phyloP scores from a whole-genome alignment of 2,113 vertebrate genomes.

The Bolborhynchus lineola region DNA sequence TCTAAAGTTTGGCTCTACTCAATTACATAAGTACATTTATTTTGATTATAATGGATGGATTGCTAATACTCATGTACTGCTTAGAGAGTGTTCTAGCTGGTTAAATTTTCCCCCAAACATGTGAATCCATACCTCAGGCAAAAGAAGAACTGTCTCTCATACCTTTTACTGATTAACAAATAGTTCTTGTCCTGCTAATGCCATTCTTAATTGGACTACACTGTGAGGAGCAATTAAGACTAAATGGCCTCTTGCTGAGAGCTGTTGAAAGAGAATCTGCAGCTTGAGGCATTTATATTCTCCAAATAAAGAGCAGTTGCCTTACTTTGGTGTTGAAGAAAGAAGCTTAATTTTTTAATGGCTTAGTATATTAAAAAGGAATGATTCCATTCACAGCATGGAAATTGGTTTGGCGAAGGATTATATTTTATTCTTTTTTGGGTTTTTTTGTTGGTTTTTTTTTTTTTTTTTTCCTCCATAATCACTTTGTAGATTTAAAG shows the following conservation, averaged over 20 bases:
- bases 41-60: slow-evolving; percentile 47
- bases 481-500: background rate
- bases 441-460: background rate
- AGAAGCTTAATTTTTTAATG: background rate
- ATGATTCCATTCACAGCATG: background rate
- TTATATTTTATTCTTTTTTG: background rate
- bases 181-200: slow-evolving; percentile 62
- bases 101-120: slow-evolving; percentile 53
- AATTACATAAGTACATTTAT: background rate
- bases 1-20: slow-evolving; percentile 1
- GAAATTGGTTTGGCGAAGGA: background rate
- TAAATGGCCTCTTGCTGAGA: slow-evolving; percentile 76
- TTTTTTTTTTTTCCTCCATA: background rate
- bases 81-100: slow-evolving; percentile 40
- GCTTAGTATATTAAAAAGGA: slow-evolving; percentile 3
- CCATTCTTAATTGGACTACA: slow-evolving; percentile 71
- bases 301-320: slow-evolving; percentile 52
- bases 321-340: slow-evolving; percentile 45
- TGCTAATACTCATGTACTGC: slow-evolving; percentile 10
- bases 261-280: slow-evolving; percentile 63
- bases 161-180: slow-evolving; percentile 75
- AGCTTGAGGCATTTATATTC: slow-evolving; percentile 47
- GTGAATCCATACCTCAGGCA: slow-evolving; percentile 42
- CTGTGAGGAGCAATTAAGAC: slow-evolving; percentile 73
- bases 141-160: slow-evolving; percentile 59